These are phyloP conservation scores for Coenonympha glycerion DNA, from an alignment of 2,888 invertebrate species.

Conservation along the genomic window DNA sequence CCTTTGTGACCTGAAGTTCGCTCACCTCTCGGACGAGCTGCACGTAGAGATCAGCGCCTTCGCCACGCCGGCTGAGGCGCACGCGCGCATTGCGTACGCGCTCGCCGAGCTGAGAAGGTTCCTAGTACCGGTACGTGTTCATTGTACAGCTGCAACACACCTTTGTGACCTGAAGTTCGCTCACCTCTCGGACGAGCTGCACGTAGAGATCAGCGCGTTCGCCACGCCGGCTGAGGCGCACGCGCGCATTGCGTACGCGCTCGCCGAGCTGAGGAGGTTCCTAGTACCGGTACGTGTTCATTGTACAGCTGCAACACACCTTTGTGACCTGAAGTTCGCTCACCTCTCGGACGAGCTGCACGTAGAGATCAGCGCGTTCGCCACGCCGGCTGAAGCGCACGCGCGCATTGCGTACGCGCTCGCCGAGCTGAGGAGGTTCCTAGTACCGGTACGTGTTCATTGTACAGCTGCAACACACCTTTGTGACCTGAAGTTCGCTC, in stretches of 20 bases:
- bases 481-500: conserved; percentile 95
- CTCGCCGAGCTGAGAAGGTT: conserved; percentile 87
- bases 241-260: conserved; percentile 87
- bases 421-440: conserved; percentile 85
- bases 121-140: conserved; percentile 82
- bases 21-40: conserved; percentile 92
- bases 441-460: conserved; percentile 81
- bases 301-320: too few species aligned
- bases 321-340: conserved; percentile 94
- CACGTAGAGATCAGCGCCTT: conserved; percentile 95
- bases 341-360: conserved; percentile 94
- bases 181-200: conserved; percentile 92
- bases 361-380: conserved; percentile 93
- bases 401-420: conserved; percentile 88
- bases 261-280: conserved; percentile 87
- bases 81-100: conserved; percentile 88
- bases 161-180: conserved; percentile 96
- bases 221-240: conserved; percentile 94
- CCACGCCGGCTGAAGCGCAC: conserved; percentile 93
- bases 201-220: conserved; percentile 93
- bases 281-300: conserved; percentile 82
- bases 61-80: conserved; percentile 93
- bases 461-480: too few species aligned
- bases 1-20: conserved; percentile 95
- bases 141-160: too few species aligned